phyloP scores from a whole-genome alignment of 2,113 vertebrate species.

The Trematocara stigmaticum region DNA sequence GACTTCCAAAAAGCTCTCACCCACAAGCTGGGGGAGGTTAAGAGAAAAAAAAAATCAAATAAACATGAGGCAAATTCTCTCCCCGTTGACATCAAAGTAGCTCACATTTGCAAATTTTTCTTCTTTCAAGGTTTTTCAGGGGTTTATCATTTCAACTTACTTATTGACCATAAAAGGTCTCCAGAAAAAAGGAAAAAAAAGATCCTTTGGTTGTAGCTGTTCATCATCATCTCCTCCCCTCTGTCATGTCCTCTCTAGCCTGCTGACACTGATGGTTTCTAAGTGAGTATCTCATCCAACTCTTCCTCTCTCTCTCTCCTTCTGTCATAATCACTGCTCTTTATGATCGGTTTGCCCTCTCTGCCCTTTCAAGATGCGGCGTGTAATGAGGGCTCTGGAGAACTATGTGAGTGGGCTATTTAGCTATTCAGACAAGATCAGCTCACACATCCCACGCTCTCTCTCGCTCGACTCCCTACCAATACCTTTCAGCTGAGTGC shows the following conservation, averaged over 20 bases:
- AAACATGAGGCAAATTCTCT: slow-evolving; percentile 49
- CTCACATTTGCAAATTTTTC: slow-evolving; percentile 38
- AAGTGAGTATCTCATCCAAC: slow-evolving; percentile 53
- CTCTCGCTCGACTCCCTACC: slow-evolving; percentile 24
- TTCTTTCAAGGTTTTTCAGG: slow-evolving; percentile 9
- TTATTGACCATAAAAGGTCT: slow-evolving; percentile 12
- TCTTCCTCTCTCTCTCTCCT: slow-evolving; percentile 43
- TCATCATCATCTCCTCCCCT: slow-evolving; percentile 40
- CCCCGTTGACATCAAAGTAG: slow-evolving; percentile 10
- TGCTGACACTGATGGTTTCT: slow-evolving; percentile 66
- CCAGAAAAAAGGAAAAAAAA: background rate
- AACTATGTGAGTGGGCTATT: slow-evolving; percentile 64
- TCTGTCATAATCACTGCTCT: slow-evolving; percentile 74
- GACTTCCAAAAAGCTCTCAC: slow-evolving; percentile 30
- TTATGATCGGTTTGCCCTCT: slow-evolving; percentile 75
- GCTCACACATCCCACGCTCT: slow-evolving; percentile 52
- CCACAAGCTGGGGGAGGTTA: slow-evolving; percentile 13
- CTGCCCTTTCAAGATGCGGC: slow-evolving; percentile 71
- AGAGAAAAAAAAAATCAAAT: slow-evolving; percentile 26
- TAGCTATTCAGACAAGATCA: slow-evolving; percentile 67
- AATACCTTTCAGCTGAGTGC: slow-evolving; percentile 34
- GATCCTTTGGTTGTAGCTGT: slow-evolving; percentile 6
- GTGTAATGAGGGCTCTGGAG: slow-evolving; percentile 73
- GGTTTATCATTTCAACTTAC: slow-evolving; percentile 4
- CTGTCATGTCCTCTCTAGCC: slow-evolving; percentile 31